phyloP scores from a whole-genome alignment of 2,888 invertebrate species.

The Lucinisca nassula region DNA sequence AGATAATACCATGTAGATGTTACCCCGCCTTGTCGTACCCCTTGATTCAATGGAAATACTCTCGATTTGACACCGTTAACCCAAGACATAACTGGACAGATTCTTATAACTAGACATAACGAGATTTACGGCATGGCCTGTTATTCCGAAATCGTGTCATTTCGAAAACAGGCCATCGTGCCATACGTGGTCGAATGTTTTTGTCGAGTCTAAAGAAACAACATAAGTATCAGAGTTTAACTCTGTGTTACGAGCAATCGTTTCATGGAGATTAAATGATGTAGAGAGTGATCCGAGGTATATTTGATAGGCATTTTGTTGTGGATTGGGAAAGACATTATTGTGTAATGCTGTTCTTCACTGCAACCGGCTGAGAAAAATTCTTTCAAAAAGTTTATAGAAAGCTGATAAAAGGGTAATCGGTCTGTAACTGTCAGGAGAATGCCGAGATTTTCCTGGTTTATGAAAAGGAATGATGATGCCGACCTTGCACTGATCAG shows the following conservation, averaged over 20 bases:
- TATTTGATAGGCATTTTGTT: constrained; percentile 27
- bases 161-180: constrained; percentile 15
- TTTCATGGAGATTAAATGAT: constrained; percentile 25
- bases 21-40: constrained; percentile 27
- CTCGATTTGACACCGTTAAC: background rate
- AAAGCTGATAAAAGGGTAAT: background rate
- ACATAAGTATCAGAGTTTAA: background rate
- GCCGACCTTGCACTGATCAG: constrained; percentile 14
- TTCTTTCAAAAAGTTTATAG: constrained; percentile 17
- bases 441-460: constrained; percentile 5
- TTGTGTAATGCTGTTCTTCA: background rate
- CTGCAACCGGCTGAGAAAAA: constrained; percentile 3
- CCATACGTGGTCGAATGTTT: constrained; percentile 18
- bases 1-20: constrained; percentile 23
- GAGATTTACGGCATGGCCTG: background rate
- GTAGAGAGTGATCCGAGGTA: background rate
- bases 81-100: background rate
- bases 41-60: constrained; percentile 9
- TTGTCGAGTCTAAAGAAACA: background rate
- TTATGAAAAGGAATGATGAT: constrained; percentile 32
- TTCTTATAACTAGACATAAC: constrained; percentile 12
- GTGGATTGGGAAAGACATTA: constrained; percentile 11
- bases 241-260: background rate
- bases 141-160: constrained; percentile 21
- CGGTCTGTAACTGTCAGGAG: constrained; percentile 27